Percentiles rank a stretch among this genome's conserved stretches.
Conservation (phyloP, 2,113 vertebrate species). For the Mus pahari region DNA sequence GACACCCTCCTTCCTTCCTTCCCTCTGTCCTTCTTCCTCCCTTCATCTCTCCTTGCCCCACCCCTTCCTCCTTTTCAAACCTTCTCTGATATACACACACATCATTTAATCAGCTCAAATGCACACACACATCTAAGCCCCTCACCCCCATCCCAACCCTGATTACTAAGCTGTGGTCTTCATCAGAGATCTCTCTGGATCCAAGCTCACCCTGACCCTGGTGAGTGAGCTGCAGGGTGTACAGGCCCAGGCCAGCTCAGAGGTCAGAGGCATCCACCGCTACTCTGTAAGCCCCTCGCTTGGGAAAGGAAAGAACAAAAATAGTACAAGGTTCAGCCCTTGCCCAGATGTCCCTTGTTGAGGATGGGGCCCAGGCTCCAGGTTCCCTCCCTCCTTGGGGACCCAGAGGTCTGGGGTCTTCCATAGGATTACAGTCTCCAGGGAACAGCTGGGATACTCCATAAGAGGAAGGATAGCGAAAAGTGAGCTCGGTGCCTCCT, state of each 20-base stretch:
- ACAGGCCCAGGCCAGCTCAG: neutral
- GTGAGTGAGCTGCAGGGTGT: neutral
- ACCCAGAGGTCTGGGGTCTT: too few species aligned
- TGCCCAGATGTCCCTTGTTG: neutral
- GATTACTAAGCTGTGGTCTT: neutral
- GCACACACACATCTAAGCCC: neutral
- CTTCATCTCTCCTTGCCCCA: too few species aligned
- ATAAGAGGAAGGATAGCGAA: neutral
- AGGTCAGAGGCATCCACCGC: neutral
- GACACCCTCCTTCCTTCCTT: too few species aligned
- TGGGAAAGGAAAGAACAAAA: neutral
- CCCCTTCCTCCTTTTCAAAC: neutral
- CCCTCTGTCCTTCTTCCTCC: rapidly evolving
- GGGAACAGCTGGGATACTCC: neutral
- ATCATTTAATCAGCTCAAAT: neutral
- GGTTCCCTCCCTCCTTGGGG: neutral
- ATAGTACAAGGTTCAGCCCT: neutral
- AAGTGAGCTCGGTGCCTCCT: neutral
- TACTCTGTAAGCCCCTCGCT: rapidly evolving
- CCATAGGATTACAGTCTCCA: neutral
- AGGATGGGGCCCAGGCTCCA: neutral
- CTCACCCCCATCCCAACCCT: neutral
- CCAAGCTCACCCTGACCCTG: neutral
- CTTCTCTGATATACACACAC: neutral
- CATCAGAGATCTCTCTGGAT: neutral